A percentile compares a stretch with the other conserved stretches of the same genome.
phyloP scores from a whole-genome alignment of 2,888 invertebrate genomes.

The Nowickia ferox region DNA sequence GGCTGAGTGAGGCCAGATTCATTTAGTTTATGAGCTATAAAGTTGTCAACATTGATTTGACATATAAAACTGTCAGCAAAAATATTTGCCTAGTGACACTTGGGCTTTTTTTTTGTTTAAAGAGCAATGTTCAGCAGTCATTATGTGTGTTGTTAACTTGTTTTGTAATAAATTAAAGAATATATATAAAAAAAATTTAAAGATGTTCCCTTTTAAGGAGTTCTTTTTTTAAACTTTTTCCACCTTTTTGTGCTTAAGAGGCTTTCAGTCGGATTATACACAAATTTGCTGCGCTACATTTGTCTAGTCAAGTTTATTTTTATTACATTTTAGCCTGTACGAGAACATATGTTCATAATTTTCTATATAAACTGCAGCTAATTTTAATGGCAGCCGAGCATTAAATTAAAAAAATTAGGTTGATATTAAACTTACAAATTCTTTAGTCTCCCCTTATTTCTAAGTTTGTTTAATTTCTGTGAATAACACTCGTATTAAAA shows the following conservation, averaged over 20 bases:
- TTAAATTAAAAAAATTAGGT: constrained; percentile 72
- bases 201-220: constrained; percentile 38
- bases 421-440: constrained; percentile 35
- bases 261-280: background rate
- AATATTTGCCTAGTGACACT: constrained; percentile 39
- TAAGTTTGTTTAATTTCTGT: background rate
- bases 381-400: constrained; percentile 73
- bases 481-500: constrained; percentile 5
- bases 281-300: background rate
- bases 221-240: constrained; percentile 9
- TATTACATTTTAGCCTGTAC: background rate
- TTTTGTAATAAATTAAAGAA: background rate
- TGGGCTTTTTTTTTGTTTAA: constrained; percentile 4
- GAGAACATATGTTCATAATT: constrained; percentile 72
- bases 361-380: constrained; percentile 72
- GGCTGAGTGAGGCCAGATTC: constrained; percentile 2
- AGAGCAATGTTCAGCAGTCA: background rate
- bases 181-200: background rate
- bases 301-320: constrained; percentile 46
- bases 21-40: constrained; percentile 71
- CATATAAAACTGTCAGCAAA: constrained; percentile 69
- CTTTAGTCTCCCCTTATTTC: constrained; percentile 28
- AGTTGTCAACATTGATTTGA: constrained; percentile 73
- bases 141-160: background rate
- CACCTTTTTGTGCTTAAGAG: constrained; percentile 13